Conservation (phyloP, 2,888 invertebrate species). For the Camptogramma bilineatum region DNA sequence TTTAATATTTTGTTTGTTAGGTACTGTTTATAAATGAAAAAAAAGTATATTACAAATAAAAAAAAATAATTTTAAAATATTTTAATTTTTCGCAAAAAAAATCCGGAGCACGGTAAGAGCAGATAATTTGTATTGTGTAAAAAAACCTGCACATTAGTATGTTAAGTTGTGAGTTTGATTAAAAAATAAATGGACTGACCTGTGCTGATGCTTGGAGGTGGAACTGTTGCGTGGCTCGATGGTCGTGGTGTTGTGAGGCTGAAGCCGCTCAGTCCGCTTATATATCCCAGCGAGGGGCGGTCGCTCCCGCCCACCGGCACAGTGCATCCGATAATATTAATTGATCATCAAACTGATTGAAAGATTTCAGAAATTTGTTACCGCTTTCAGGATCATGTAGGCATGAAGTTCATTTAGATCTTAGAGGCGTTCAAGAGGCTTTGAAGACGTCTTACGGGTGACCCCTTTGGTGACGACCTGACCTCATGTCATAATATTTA, state of each 20-base stretch:
- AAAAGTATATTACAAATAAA: no score
- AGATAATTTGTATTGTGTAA: neutral
- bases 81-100: no score
- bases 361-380: conserved; percentile 4
- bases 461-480: no score
- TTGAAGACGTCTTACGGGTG: no score
- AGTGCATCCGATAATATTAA: conserved; percentile 19
- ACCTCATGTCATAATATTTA: no score
- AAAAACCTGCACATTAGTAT: no score
- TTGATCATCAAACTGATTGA: conserved; percentile 19
- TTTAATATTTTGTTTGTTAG: no score
- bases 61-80: no score
- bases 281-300: conserved; percentile 62
- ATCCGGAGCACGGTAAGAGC: neutral
- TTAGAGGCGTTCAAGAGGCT: no score
- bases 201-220: conserved; percentile 49
- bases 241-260: conserved; percentile 66
- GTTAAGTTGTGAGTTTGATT: neutral
- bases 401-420: no score
- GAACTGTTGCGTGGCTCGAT: conserved; percentile 57
- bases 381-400: neutral
- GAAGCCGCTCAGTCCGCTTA: conserved; percentile 58
- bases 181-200: conserved; percentile 49
- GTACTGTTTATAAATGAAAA: no score
- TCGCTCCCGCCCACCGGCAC: conserved; percentile 47